phyloP scores from a whole-genome alignment of 1,140 invertebrate species.

The Lucilia cuprina region DNA sequence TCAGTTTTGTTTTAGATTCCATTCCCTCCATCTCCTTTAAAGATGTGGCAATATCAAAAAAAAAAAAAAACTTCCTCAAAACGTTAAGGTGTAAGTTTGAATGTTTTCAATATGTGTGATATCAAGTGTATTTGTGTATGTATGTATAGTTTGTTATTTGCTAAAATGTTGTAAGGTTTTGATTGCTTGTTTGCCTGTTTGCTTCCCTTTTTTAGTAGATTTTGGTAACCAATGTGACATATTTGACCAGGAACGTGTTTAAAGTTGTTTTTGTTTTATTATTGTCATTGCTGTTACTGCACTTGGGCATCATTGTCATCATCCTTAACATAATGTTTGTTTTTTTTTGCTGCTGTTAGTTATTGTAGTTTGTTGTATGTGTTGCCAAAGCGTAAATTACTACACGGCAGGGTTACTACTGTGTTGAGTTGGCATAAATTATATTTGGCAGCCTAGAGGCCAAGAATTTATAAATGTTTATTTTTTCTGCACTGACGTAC shows the following conservation, averaged over 20 bases:
- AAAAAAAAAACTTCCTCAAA: no score
- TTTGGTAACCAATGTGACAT: conserved; percentile 20
- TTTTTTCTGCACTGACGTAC: not conserved
- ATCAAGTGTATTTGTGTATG: not conserved
- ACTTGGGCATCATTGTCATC: not conserved
- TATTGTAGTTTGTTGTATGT: conserved; percentile 24
- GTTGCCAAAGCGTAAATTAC: conserved; percentile 41
- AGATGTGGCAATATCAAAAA: no score
- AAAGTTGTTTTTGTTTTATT: conserved; percentile 14
- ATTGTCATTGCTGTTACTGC: not conserved
- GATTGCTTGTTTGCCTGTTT: conserved; percentile 30
- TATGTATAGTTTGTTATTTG: conserved; percentile 31
- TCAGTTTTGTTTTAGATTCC: no score
- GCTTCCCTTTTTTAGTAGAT: conserved; percentile 30
- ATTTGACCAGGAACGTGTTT: conserved; percentile 32
- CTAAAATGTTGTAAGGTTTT: conserved; percentile 34
- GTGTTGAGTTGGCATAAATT: no score
- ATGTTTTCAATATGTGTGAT: not conserved
- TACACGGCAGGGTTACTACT: conserved; percentile 40
- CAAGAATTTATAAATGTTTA: conserved; percentile 14
- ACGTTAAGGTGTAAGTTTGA: no score
- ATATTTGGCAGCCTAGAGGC: conserved; percentile 5
- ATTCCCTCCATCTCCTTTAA: not conserved
- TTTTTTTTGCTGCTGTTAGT: not conserved
- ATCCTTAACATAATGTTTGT: not conserved